Conservation (phyloP, 2,888 invertebrate species). For the Synanthedon tipuliformis region DNA sequence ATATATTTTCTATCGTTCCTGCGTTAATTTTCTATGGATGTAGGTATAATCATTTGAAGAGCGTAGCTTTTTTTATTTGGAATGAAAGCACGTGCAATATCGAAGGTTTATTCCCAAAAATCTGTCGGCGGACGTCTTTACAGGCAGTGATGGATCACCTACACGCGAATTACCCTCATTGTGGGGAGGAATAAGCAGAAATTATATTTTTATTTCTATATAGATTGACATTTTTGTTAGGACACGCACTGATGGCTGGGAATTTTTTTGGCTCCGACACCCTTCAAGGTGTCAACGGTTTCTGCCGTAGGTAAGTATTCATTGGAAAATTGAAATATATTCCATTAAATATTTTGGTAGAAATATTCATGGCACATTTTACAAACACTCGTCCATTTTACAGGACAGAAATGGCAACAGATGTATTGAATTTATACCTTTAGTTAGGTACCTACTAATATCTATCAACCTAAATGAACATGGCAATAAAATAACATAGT, state of each 20-base stretch:
- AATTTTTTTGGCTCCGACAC: slow-evolving; percentile 12
- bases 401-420: too few relatives aligned
- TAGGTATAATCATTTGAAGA: too few relatives aligned
- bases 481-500: too few relatives aligned
- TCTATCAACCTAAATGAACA: too few relatives aligned
- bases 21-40: too few relatives aligned
- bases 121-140: slow-evolving; percentile 17
- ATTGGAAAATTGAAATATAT: slow-evolving; percentile 11
- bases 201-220: slow-evolving; percentile 25
- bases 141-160: slow-evolving; percentile 24
- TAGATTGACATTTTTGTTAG: slow-evolving; percentile 35
- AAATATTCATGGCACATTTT: too few relatives aligned
- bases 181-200: slow-evolving; percentile 11
- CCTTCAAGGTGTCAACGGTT: slow-evolving; percentile 8
- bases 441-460: too few relatives aligned
- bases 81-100: slow-evolving; percentile 15
- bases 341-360: too few relatives aligned
- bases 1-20: too few relatives aligned
- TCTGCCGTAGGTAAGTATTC: slow-evolving; percentile 7
- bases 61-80: slow-evolving; percentile 1
- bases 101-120: slow-evolving; percentile 15
- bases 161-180: slow-evolving; percentile 13
- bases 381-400: too few relatives aligned
- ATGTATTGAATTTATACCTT: too few relatives aligned
- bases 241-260: slow-evolving; percentile 10